Evolutionary conservation across 2,113 vertebrate species (phyloP), one percentile per base, ranked within the genome.

Genomic region (Hyaena hyaena): DNA sequence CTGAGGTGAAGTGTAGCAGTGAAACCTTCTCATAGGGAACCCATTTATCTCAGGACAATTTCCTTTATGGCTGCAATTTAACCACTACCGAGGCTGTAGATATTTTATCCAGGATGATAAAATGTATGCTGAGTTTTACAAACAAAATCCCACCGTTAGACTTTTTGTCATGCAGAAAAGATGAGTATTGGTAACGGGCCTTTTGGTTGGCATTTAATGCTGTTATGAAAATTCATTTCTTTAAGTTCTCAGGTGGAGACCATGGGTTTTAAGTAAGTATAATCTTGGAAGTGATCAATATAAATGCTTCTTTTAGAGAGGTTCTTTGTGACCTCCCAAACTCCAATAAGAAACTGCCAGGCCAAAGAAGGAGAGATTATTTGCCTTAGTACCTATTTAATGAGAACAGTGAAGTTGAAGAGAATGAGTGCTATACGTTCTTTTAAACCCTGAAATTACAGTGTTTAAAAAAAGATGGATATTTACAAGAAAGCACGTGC

Each of bases 51-150:
- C 88, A 55, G 98, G 98, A 98, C 98, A 98, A 97, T 99, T 99
- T 99, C 98, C 98, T 99, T 99, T 99, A 98, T 98, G 98, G 98
- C 98, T 98, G 98, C 98, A 98, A 98, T 99, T 99, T 98, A 98
- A 98, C 98, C 98, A 98, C 98, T 98, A 97, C 97, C 90, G 95
- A 98, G 98, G 95, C 97, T 97, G 95, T 97, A 98, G 98, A 97
- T 98, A 97, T 98, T 99, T 99, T 99, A 98, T 98, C 96, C 97
- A 82, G 90, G 93, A 96, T 97, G 98, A 98, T 98, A 98, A 98
- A 99, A 98, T 96, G 95, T 96, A 95, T 69, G 24, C 98, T 97
- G 91, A 69, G 81, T 98, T 97, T 98, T 97, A 95, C 82, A 98
- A 98, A 98, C 97, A 97, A 98, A 98, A 98, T 98, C 98, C 98